phyloP scores from a whole-genome alignment of 2,888 invertebrate genomes.

The Hybos culiciformis region DNA sequence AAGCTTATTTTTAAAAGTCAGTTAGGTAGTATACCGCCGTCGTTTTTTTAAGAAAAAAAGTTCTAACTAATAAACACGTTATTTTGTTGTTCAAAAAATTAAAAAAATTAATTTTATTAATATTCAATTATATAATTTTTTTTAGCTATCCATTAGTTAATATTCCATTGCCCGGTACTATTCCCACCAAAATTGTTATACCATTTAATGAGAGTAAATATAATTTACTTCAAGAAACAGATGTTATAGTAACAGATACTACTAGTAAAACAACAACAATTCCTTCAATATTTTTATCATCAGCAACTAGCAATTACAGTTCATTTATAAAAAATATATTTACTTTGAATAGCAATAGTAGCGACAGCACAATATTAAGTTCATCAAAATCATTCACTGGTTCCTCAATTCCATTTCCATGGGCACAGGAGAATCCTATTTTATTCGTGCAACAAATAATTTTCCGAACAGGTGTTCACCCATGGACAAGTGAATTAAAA shows the following conservation, averaged over 20 bases:
- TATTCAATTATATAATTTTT: conserved; percentile 18
- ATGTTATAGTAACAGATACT: too few species aligned
- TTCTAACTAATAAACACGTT: background rate
- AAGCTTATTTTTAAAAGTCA: too few species aligned
- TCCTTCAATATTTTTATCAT: too few species aligned
- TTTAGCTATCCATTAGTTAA: conserved; percentile 70
- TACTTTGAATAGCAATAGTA: conserved; percentile 20
- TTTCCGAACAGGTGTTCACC: conserved; percentile 63
- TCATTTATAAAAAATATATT: conserved; percentile 21
- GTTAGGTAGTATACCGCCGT: too few species aligned
- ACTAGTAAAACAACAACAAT: too few species aligned
- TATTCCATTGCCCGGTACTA: conserved; percentile 80
- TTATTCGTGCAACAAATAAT: conserved; percentile 66
- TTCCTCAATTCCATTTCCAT: conserved; percentile 46
- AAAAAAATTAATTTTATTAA: background rate
- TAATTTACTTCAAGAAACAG: conserved; percentile 21
- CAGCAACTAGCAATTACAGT: too few species aligned
- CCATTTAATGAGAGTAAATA: conserved; percentile 37
- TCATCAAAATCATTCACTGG: too few species aligned
- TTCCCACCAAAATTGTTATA: conserved; percentile 56
- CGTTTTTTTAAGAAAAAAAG: too few species aligned
- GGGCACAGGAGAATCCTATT: conserved; percentile 45
- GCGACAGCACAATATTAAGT: too few species aligned
- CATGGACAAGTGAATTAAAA: conserved; percentile 71
- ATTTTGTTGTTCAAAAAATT: background rate